Base-by-base conservation (phyloP, 2,888 invertebrate genomes). In the Sisyra nigra region DNA sequence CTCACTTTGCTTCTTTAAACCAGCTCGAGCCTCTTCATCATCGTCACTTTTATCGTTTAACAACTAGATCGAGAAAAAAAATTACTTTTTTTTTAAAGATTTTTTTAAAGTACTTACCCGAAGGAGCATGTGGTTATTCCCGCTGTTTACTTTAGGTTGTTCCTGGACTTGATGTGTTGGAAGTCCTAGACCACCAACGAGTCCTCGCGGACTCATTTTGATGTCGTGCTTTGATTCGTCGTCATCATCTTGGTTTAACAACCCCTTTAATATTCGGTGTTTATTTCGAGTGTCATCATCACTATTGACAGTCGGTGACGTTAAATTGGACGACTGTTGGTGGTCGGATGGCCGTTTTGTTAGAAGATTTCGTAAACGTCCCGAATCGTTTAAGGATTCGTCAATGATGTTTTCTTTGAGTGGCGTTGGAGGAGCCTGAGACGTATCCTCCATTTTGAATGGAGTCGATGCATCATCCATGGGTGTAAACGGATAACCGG, bases 1-100 rank as follows among this genome's bases (percentile, higher is more conserved):
- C 57, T 69, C 76, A 60, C 72, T 77, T 62, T 61, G 68, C 54
- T 64, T 79, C 67, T 69, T 70, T 47, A 70, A 53, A 32, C 71
- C 70, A 53, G 63, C 69, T 51, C 69, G 67, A 49, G 65, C 65
- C 48, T 79, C 80, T 45, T 75, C 71, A 48, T 77, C 76, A 51
- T 85, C 85, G 53, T 85, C 85, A 46, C 76, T 80, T 62, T 81
- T 84, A 50, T 85, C 83, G 57, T 85, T 87, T 48, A 87, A 66
- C 60, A 88, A 72, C 83, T 86, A 58, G 15, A 60, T 61, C n/a
- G n/a, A n/a, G n/a, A n/a, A n/a, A n/a, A n/a, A 39, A 41, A 42
- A 44, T 42, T 42, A 46, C 29, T 34, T 36, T 32, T 13, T 17
- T 34, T 31, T 33, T 39, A 15, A 42, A 36, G 15, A 35, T 35